phyloP scores from a whole-genome alignment of 2,113 vertebrate genomes.

The Nymphicus hollandicus region DNA sequence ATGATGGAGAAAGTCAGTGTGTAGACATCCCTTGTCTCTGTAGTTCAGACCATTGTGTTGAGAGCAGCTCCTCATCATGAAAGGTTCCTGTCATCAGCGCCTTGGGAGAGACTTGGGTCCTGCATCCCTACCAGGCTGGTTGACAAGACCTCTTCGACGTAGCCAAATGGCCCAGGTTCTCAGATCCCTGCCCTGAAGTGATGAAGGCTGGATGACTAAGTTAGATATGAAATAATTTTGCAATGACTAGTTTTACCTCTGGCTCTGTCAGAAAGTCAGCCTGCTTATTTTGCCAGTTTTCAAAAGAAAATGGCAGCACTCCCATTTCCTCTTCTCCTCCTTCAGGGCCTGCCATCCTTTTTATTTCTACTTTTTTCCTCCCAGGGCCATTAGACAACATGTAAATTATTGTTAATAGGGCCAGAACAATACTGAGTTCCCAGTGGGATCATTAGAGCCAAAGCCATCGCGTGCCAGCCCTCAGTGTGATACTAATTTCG shows the following conservation, averaged over 20 bases:
- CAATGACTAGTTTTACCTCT: constrained; percentile 51
- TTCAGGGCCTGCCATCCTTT: constrained; percentile 13
- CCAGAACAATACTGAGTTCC: constrained; percentile 65
- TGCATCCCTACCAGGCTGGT: accelerated
- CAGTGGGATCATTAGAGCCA: constrained; percentile 51
- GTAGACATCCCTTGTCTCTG: neutral
- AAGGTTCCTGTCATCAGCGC: neutral
- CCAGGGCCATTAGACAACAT: constrained; percentile 31
- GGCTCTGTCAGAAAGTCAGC: constrained; percentile 59
- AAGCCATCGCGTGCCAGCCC: constrained; percentile 54
- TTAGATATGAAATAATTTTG: constrained; percentile 61
- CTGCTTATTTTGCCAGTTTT: constrained; percentile 58
- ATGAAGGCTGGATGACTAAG: neutral
- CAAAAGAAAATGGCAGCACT: constrained; percentile 46
- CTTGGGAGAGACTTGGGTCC: neutral
- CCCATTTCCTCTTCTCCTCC: constrained; percentile 46
- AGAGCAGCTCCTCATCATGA: neutral
- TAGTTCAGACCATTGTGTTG: neutral
- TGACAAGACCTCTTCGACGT: neutral
- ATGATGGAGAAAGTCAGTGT: neutral
- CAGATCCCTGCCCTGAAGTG: neutral
- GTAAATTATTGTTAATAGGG: constrained; percentile 58
- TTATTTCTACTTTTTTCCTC: constrained; percentile 3
- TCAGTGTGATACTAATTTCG: constrained; percentile 46
- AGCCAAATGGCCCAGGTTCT: neutral